These are phyloP conservation scores for Pollachius pollachius DNA, from an alignment of 2,113 vertebrate species.

Conservation along the genomic window DNA sequence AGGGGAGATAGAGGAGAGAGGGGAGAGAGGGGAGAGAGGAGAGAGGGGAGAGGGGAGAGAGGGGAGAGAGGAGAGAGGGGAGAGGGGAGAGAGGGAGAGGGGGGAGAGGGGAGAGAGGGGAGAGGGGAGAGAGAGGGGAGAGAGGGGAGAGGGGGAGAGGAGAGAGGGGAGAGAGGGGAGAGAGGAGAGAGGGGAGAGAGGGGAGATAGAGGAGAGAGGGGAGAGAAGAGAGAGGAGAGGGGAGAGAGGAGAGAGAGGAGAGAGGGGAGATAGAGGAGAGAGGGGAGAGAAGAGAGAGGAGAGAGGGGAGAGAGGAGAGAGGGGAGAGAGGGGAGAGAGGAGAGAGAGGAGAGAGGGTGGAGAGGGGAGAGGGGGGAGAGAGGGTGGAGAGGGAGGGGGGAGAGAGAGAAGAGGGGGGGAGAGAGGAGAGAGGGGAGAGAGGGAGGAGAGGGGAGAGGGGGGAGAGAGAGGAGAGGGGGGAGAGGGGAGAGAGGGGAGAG, in stretches of 20 bases:
- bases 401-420: not conserved
- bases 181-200: no score
- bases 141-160: not conserved
- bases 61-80: no score
- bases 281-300: no score
- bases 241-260: no score
- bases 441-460: no score
- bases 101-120: no score
- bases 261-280: not conserved
- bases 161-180: no score
- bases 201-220: not conserved
- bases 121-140: not conserved
- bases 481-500: not conserved
- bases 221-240: no score
- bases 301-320: not conserved
- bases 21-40: no score
- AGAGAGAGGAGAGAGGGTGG: no score
- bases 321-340: no score
- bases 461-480: not conserved
- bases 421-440: not conserved
- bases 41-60: not conserved
- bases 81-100: not conserved
- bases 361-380: no score
- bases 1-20: not conserved
- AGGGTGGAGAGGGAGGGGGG: slow-evolving; percentile 21